Conservation (phyloP, 1,140 invertebrate genomes). For the Notospermus geniculatus region DNA sequence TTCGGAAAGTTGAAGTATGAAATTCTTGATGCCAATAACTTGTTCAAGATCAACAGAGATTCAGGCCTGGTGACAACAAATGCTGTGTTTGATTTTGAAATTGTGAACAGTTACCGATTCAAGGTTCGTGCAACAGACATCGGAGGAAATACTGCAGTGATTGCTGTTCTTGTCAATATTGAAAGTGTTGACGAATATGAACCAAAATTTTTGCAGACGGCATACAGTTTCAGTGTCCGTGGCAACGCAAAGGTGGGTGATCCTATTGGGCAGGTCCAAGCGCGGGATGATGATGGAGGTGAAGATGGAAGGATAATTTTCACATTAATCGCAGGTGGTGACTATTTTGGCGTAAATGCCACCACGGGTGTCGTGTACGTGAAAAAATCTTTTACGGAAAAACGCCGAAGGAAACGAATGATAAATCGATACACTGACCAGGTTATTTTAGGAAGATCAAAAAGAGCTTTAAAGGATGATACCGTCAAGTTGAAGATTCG, state of each 20-base stretch:
- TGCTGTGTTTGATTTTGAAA: slow-evolving; percentile 55
- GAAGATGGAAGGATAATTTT: slow-evolving; percentile 89
- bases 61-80: slow-evolving; percentile 67
- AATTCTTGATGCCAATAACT: slow-evolving; percentile 56
- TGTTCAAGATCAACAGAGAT: slow-evolving; percentile 40
- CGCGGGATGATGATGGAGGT: slow-evolving; percentile 86
- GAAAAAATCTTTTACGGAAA: slow-evolving; percentile 68
- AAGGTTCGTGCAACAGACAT: slow-evolving; percentile 77
- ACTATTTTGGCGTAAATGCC: slow-evolving; percentile 86
- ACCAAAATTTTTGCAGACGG: slow-evolving; percentile 83
- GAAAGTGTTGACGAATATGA: slow-evolving; percentile 89
- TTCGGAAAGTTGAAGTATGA: slow-evolving; percentile 86
- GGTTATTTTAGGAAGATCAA: slow-evolving; percentile 60
- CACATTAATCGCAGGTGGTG: slow-evolving; percentile 67
- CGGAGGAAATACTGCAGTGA: slow-evolving; percentile 73
- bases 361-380: slow-evolving; percentile 84
- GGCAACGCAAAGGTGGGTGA: slow-evolving; percentile 70
- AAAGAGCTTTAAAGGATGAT: slow-evolving; percentile 29
- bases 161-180: slow-evolving; percentile 80
- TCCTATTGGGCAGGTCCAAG: slow-evolving; percentile 80
- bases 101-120: slow-evolving; percentile 81
- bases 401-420: slow-evolving; percentile 46
- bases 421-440: slow-evolving; percentile 22
- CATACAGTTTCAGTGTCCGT: slow-evolving; percentile 78
- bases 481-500: slow-evolving; percentile 67